Percentiles rank a stretch among this genome's conserved stretches.
Conservation (phyloP, 2,888 invertebrate genomes). For the Lochmaea capreae region DNA sequence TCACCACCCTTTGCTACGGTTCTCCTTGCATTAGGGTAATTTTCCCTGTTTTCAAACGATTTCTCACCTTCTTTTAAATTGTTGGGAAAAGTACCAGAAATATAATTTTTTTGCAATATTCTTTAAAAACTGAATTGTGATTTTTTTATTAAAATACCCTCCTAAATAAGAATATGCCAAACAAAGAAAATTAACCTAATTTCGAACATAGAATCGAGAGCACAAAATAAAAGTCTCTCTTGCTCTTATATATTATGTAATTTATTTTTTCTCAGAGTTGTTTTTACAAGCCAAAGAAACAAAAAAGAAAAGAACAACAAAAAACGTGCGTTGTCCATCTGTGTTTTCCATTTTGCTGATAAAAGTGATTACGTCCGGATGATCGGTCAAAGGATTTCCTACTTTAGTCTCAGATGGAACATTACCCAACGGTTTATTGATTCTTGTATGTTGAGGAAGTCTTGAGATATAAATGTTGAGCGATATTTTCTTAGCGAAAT, state of each 20-base stretch:
- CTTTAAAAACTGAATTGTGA: too few relatives aligned
- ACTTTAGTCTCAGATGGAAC: conserved; percentile 45
- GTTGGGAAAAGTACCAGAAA: too few relatives aligned
- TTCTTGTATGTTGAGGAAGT: conserved; percentile 29
- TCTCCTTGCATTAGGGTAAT: too few relatives aligned
- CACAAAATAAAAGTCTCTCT: conserved; percentile 2
- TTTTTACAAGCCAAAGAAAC: conserved; percentile 26
- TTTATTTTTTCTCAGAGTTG: conserved; percentile 25
- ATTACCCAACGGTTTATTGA: conserved; percentile 41
- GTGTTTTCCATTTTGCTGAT: conserved; percentile 47
- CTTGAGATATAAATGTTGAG: conserved; percentile 14
- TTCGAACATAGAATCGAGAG: neutral
- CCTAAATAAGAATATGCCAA: neutral
- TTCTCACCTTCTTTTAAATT: too few relatives aligned
- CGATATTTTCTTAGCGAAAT: neutral
- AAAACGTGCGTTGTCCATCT: conserved; percentile 35
- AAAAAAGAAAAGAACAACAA: conserved; percentile 23
- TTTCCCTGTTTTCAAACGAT: too few relatives aligned
- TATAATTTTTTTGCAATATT: too few relatives aligned
- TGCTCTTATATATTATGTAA: conserved; percentile 24
- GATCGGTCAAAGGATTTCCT: conserved; percentile 51
- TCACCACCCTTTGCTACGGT: too few relatives aligned
- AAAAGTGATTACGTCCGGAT: conserved; percentile 52
- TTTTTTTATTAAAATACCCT: too few relatives aligned
- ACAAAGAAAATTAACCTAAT: neutral